Percentiles rank a stretch among this genome's conserved stretches.
phyloP scores from a whole-genome alignment of 2,888 invertebrate genomes.

The Drosophila leonis region DNA sequence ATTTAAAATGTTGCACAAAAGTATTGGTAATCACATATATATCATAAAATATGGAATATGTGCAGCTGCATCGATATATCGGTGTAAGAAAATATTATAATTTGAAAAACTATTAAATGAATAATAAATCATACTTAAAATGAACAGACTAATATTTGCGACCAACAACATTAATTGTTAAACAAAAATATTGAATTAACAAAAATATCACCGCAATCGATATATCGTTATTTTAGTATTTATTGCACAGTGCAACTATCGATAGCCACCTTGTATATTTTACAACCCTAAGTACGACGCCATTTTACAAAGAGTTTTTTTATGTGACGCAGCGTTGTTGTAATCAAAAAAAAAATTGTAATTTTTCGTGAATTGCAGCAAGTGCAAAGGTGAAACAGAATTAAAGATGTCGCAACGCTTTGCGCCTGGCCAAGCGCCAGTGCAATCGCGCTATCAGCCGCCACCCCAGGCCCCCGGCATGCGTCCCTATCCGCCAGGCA shows the following conservation, averaged over 20 bases:
- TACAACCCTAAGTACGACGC: conserved; percentile 61
- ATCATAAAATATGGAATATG: neutral
- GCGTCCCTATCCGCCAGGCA: conserved; percentile 86
- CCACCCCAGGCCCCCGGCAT: conserved; percentile 83
- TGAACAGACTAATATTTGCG: neutral
- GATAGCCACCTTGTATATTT: conserved; percentile 7
- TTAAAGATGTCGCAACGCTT: conserved; percentile 83
- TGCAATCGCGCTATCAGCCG: conserved; percentile 84
- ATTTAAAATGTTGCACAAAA: neutral
- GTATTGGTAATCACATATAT: too few species aligned
- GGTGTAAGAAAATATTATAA: neutral
- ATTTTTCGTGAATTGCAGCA: conserved; percentile 25
- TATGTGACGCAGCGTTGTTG: conserved; percentile 72
- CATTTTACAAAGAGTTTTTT: conserved; percentile 65
- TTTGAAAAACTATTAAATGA: neutral
- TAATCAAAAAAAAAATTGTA: conserved; percentile 42
- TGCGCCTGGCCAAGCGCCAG: conserved; percentile 83
- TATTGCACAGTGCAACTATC: conserved; percentile 3
- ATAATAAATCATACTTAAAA: neutral
- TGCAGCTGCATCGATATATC: neutral
- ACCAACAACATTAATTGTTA: neutral
- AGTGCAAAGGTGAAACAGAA: conserved; percentile 22
- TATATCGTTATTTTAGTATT: neutral
- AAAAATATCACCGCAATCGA: neutral
- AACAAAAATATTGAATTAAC: neutral